A percentile compares a stretch with the other conserved stretches of the same genome.
Evolutionary conservation across 2,113 vertebrate species (phyloP).

Genomic region (Caretta caretta): DNA sequence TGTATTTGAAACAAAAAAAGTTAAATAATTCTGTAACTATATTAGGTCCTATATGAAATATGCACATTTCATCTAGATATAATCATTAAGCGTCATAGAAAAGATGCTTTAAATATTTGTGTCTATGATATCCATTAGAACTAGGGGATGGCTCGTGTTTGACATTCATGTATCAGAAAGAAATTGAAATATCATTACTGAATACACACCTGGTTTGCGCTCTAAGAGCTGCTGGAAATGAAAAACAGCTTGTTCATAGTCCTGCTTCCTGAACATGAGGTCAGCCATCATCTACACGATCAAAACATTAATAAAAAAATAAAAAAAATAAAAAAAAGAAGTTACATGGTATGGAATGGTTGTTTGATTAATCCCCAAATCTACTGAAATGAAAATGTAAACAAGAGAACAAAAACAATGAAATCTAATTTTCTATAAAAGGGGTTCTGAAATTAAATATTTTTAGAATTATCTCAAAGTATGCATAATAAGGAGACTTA

Average conservation of each 20-base stretch:
- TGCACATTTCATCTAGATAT: background rate
- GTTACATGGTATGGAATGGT: background rate
- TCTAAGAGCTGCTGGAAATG: conserved; percentile 95
- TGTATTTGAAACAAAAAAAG: background rate
- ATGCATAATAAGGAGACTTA: background rate
- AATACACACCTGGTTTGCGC: conserved; percentile 88
- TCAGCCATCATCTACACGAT: conserved; percentile 95
- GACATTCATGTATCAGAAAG: background rate
- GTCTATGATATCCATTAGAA: background rate
- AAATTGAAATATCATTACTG: background rate
- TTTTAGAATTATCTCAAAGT: background rate
- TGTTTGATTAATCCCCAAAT: background rate
- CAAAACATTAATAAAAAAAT: background rate
- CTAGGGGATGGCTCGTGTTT: background rate
- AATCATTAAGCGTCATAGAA: background rate
- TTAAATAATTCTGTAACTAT: background rate
- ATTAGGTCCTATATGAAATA: background rate
- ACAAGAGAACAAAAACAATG: background rate
- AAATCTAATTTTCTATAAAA: background rate
- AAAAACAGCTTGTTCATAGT: conserved; percentile 95
- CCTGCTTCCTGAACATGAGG: conserved; percentile 96
- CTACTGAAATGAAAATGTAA: background rate
- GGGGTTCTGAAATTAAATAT: background rate
- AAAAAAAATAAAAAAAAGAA: background rate
- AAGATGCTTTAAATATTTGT: background rate